phyloP scores from a whole-genome alignment of 2,888 invertebrate genomes.

The Alcis repandata region DNA sequence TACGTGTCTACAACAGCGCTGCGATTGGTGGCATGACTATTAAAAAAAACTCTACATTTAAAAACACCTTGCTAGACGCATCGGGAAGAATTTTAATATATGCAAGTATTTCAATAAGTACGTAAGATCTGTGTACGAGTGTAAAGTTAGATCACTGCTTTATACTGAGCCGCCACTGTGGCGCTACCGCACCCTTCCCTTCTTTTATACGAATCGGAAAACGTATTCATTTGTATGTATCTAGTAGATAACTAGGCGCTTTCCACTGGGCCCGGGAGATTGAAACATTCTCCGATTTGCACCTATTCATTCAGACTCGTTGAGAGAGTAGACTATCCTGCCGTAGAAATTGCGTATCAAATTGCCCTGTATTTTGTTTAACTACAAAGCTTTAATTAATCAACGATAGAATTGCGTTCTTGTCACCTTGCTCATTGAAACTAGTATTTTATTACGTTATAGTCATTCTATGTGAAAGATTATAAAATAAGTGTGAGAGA shows the following conservation, averaged over 20 bases:
- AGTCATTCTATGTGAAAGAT: too few relatives aligned
- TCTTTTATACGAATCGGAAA: constrained; percentile 40
- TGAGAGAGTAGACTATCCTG: constrained; percentile 22
- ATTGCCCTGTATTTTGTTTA: constrained; percentile 8
- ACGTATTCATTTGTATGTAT: constrained; percentile 47
- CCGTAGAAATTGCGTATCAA: constrained; percentile 17
- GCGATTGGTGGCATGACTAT: too few relatives aligned
- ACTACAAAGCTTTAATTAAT: not conserved
- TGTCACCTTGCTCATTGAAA: too few relatives aligned
- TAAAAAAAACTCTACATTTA: too few relatives aligned
- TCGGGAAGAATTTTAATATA: not conserved
- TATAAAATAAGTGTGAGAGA: too few relatives aligned
- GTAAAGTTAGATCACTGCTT: constrained; percentile 18
- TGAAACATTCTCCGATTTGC: constrained; percentile 37
- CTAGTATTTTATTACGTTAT: too few relatives aligned
- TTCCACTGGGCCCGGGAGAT: constrained; percentile 40
- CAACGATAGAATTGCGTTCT: not conserved
- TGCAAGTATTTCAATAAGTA: too few relatives aligned
- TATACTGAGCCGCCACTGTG: not conserved
- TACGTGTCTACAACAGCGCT: too few relatives aligned
- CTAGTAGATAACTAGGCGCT: constrained; percentile 44
- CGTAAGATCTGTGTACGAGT: not conserved
- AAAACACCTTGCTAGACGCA: too few relatives aligned
- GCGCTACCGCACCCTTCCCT: constrained; percentile 40
- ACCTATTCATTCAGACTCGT: constrained; percentile 26